Base-by-base conservation (phyloP, 1,140 invertebrate genomes). In the Latrodectus geometricus region DNA sequence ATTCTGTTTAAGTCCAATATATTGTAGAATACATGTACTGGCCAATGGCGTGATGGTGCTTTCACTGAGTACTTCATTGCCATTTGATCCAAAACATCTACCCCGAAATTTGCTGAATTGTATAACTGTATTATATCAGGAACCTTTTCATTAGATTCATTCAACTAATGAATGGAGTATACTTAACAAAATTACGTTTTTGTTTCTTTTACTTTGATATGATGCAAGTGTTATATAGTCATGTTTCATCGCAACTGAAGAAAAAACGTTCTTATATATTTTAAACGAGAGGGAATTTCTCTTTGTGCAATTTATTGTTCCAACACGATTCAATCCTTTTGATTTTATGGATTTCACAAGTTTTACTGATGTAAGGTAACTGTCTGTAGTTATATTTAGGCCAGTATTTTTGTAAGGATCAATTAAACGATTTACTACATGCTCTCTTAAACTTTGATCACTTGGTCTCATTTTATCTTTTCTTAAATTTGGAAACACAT, bases 11-110 rank as follows among this genome's bases (percentile, higher is more conserved):
- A 50, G 20, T 87, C 86, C 12, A 87, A 49, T 21, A 87, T 84
- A 76, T 84, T 87, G 68, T 84, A 87, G n/a, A 88, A 86, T n/a
- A 85, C 74, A 48, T 85, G 82, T 11, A 86, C n/a, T 15, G 82
- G 87, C 87, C 4, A 88, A 74, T 75, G 61, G 23, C 83, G 14
- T 20, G 82, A 82, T 11, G n/a, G 20, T n/a, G 74, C 52, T 75
- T 78, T 79, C 48, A 54, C 0, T 23, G 66, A 35, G 76, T 76
- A 87, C 50, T n/a, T 52, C 20, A 15, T 0, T 15, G 87, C 73
- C 73, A 88, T 88, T 73, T 78, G 65, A 35, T 84, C 80, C 50
- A 78, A 2, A 54, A 85, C 20, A 84, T 85, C 80, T 4, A 85
- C 65, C 17, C 65, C 74, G 73, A 61, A 48, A 52, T 73, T 86